phyloP scores from a whole-genome alignment of 2,113 vertebrate species.

The Piaya cayana region DNA sequence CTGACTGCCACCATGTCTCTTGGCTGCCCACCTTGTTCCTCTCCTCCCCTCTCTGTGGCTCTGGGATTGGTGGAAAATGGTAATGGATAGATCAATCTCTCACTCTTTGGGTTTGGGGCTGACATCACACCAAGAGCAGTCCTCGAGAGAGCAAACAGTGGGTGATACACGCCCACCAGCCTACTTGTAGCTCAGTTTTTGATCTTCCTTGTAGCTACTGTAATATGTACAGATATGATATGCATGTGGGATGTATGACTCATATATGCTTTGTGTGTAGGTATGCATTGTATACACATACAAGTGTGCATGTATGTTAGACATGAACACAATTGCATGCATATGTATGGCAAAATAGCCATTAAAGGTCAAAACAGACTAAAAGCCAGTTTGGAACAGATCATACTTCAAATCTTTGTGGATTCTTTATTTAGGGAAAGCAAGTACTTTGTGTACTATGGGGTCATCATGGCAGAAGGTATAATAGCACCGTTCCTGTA shows the following conservation, averaged over 20 bases:
- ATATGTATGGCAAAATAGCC: not conserved
- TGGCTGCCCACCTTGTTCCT: not conserved
- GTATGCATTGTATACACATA: too few relatives aligned
- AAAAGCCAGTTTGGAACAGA: not conserved
- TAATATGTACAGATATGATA: accelerated
- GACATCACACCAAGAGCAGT: not conserved
- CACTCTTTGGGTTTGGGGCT: not conserved
- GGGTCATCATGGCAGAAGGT: not conserved
- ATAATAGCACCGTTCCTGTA: not conserved
- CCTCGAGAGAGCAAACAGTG: not conserved
- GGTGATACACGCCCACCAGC: not conserved
- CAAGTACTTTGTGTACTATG: not conserved
- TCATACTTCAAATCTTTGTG: not conserved
- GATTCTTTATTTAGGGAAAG: not conserved
- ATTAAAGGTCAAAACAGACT: not conserved
- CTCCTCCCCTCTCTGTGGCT: not conserved
- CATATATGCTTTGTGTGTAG: too few relatives aligned
- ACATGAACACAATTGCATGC: not conserved
- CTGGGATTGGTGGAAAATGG: accelerated
- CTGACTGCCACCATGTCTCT: not conserved
- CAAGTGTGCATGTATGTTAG: not conserved
- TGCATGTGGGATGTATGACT: not conserved
- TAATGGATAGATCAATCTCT: accelerated
- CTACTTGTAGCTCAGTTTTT: too few relatives aligned
- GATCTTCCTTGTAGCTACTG: not conserved